Percentiles rank a stretch among this genome's conserved stretches.
Evolutionary conservation across 2,113 vertebrate genomes (phyloP).

Genomic region (Ranitomeya imitator): DNA sequence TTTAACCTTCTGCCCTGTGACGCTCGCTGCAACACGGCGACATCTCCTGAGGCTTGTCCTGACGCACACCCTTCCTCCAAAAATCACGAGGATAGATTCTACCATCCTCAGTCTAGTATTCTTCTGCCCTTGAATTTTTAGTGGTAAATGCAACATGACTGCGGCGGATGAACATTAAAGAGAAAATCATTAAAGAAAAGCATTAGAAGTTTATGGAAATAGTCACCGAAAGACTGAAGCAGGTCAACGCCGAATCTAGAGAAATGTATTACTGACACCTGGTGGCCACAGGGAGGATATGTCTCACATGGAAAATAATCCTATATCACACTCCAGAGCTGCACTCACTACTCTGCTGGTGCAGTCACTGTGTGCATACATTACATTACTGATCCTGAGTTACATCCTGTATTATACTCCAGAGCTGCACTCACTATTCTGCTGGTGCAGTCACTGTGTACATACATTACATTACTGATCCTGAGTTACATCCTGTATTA

Average conservation of each 20-base stretch:
- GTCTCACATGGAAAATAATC: neutral
- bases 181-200: conserved; percentile 17
- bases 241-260: neutral
- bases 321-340: neutral
- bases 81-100: neutral
- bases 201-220: conserved; percentile 8
- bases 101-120: neutral
- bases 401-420: too few species aligned
- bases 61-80: conserved; percentile 2
- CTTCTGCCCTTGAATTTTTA: neutral
- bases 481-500: too few species aligned
- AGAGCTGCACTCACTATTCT: too few species aligned
- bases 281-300: neutral
- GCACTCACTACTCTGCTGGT: neutral
- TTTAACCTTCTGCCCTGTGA: conserved; percentile 41
- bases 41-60: conserved; percentile 31
- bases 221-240: neutral
- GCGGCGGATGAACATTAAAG: neutral
- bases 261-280: conserved; percentile 36
- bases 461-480: too few species aligned
- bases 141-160: conserved; percentile 17
- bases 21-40: neutral
- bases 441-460: too few species aligned
- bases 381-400: too few species aligned
- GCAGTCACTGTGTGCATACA: too few species aligned